These are phyloP conservation scores for Diglossa cyanea DNA, from an alignment of 2,797 vertebrate species.

Conservation along the genomic window DNA sequence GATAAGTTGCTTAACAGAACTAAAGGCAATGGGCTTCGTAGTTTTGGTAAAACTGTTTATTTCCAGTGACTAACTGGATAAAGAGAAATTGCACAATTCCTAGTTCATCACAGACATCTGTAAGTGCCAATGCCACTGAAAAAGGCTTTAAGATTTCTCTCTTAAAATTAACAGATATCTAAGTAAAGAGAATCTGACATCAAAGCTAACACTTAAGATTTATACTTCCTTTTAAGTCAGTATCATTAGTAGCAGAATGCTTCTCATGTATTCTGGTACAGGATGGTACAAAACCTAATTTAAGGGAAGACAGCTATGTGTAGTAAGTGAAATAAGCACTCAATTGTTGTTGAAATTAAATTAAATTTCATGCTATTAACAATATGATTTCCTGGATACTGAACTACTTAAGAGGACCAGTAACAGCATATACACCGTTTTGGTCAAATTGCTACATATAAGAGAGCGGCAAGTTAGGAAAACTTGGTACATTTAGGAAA, in stretches of 20 bases:
- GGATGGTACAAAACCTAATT: background rate
- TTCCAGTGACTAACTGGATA: background rate
- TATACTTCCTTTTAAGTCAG: background rate
- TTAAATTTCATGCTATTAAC: background rate
- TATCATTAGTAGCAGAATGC: background rate
- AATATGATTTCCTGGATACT: background rate
- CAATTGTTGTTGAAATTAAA: background rate
- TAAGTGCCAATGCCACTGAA: background rate
- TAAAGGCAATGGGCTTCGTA: background rate
- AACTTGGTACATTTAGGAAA: background rate
- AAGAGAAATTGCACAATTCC: background rate
- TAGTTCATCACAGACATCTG: background rate
- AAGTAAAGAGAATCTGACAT: background rate
- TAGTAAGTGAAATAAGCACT: background rate
- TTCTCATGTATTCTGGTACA: background rate
- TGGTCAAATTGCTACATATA: background rate
- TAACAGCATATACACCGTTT: background rate
- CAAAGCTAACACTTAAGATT: background rate
- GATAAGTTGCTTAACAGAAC: background rate
- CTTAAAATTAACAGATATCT: background rate
- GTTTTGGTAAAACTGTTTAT: background rate
- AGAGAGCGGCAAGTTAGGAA: background rate
- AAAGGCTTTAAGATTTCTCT: background rate
- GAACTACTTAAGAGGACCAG: background rate
- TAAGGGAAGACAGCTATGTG: background rate